phyloP scores from a whole-genome alignment of 2,797 vertebrate genomes.

The Okamejei kenojei region DNA sequence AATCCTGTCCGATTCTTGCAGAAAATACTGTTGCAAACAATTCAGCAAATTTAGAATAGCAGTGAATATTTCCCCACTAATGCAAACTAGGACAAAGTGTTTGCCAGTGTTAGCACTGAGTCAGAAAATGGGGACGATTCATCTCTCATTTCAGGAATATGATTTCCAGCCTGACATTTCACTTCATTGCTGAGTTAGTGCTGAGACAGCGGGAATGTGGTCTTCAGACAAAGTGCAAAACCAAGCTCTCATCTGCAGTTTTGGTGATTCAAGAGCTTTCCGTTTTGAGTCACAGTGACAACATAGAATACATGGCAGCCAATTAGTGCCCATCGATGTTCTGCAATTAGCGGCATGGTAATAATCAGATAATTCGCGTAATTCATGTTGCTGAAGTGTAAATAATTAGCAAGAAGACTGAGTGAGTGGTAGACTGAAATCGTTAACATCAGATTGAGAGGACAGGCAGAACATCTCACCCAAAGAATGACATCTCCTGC shows the following conservation, averaged over 20 bases:
- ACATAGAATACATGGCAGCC: not conserved
- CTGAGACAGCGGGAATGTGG: not conserved
- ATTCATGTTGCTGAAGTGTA: not conserved
- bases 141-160: not conserved
- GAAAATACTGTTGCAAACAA: not conserved
- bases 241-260: not conserved
- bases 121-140: not conserved
- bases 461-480: not conserved
- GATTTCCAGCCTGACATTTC: not conserved
- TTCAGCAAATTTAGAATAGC: not conserved
- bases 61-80: not conserved
- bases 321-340: not conserved
- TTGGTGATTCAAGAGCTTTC: not conserved
- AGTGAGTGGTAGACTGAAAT: not conserved
- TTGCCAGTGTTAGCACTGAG: conserved; percentile 1
- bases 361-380: not conserved
- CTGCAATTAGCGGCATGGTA: not conserved
- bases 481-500: not conserved
- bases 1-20: not conserved
- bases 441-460: not conserved
- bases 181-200: too few species aligned
- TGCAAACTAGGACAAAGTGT: not conserved
- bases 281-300: not conserved
- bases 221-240: conserved; percentile 5
- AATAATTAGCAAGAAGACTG: not conserved